phyloP scores from a whole-genome alignment of 1,140 invertebrate genomes.

The Mamestra configurata region DNA sequence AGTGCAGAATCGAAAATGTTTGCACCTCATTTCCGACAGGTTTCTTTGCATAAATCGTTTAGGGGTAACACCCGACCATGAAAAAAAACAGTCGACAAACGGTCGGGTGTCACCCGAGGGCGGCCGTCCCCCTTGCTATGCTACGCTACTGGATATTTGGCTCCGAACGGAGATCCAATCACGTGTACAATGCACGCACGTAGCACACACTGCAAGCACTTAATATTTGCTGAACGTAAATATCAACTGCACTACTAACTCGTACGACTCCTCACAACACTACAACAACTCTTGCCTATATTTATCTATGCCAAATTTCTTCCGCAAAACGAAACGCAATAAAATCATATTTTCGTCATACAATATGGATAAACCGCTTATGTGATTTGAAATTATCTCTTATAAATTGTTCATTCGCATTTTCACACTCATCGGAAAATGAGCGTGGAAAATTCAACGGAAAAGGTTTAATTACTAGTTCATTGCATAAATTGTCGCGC shows the following conservation, averaged over 20 bases:
- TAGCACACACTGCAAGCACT: not conserved
- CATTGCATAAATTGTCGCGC: not conserved
- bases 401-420: not conserved
- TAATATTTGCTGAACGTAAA: constrained; percentile 5
- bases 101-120: too few relatives aligned
- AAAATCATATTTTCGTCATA: not conserved
- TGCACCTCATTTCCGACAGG: too few relatives aligned
- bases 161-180: not conserved
- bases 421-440: not conserved
- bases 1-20: too few relatives aligned
- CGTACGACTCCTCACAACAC: not conserved
- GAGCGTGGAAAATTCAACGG: not conserved
- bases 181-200: too few relatives aligned
- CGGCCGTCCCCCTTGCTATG: too few relatives aligned
- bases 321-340: not conserved
- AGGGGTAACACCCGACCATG: too few relatives aligned
- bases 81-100: too few relatives aligned
- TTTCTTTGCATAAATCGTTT: too few relatives aligned
- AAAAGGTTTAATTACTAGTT: not conserved
- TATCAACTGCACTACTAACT: not conserved
- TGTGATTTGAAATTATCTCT: not conserved
- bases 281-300: not conserved
- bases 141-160: too few relatives aligned
- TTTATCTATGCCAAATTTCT: not conserved
- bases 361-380: not conserved